phyloP scores from a whole-genome alignment of 2,797 vertebrate genomes.

The Schizopygopsis malacanthus region DNA sequence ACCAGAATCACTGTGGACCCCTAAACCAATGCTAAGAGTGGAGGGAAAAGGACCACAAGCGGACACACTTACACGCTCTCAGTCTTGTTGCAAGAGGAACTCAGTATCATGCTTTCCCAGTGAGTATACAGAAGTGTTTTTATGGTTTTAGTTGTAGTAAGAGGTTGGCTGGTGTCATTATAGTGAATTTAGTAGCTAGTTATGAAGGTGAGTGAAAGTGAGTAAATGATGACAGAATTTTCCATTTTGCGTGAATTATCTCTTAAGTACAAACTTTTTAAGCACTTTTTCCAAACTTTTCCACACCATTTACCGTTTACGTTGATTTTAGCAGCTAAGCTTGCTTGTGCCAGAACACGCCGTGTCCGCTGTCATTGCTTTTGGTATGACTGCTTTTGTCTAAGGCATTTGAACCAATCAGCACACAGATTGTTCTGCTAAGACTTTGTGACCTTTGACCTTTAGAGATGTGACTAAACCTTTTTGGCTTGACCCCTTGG shows the following conservation, averaged over 20 bases:
- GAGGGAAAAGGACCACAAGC: constrained; percentile 54
- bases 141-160: not conserved
- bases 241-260: not conserved
- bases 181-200: not conserved
- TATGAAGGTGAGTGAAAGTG: not conserved
- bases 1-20: constrained; percentile 83
- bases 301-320: constrained; percentile 16
- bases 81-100: constrained; percentile 67
- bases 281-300: not conserved
- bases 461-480: constrained; percentile 55
- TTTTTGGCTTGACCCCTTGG: constrained; percentile 48
- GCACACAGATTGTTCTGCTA: constrained; percentile 64
- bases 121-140: constrained; percentile 38
- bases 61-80: constrained; percentile 56
- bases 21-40: constrained; percentile 79
- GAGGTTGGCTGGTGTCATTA: not conserved
- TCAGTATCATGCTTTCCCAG: constrained; percentile 63
- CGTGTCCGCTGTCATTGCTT: constrained; percentile 21
- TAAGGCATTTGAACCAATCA: constrained; percentile 42
- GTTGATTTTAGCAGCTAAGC: constrained; percentile 58
- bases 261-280: not conserved
- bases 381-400: constrained; percentile 53
- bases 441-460: constrained; percentile 68
- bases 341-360: not conserved
- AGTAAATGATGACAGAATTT: not conserved